phyloP scores from a whole-genome alignment of 2,888 invertebrate species.

The Aporophyla nigra region DNA sequence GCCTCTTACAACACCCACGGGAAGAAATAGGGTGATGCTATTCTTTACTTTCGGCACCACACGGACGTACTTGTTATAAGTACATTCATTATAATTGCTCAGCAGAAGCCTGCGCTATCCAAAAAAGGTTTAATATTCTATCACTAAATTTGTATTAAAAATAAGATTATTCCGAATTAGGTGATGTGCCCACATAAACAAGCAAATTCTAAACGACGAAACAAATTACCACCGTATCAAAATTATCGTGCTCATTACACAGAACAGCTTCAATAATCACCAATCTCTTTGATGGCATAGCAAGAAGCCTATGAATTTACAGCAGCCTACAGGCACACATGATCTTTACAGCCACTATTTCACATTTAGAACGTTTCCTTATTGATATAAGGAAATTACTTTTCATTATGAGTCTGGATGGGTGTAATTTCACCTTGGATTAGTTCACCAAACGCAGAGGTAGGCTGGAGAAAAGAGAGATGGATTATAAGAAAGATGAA shows the following conservation, averaged over 20 bases:
- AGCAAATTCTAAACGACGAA: slow-evolving; percentile 3
- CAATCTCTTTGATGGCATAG: slow-evolving; percentile 41
- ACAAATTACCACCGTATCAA: slow-evolving; percentile 3
- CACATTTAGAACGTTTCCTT: slow-evolving; percentile 53
- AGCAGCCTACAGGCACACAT: slow-evolving; percentile 58
- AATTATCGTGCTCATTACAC: slow-evolving; percentile 29
- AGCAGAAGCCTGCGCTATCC: too few species aligned
- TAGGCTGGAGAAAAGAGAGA: background rate
- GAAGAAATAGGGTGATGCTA: too few species aligned
- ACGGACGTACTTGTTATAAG: too few species aligned
- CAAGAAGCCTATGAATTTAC: slow-evolving; percentile 58
- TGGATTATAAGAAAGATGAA: background rate
- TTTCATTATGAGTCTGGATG: slow-evolving; percentile 24
- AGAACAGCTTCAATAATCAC: slow-evolving; percentile 49
- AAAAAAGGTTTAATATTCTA: background rate
- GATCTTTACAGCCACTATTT: slow-evolving; percentile 51
- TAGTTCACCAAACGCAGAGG: background rate
- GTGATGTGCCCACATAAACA: background rate
- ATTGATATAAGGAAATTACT: slow-evolving; percentile 57
- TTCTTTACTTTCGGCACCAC: too few species aligned
- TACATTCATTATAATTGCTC: too few species aligned
- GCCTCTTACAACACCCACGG: too few species aligned
- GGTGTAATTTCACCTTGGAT: background rate
- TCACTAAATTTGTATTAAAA: background rate
- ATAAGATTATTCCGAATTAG: background rate